These are phyloP conservation scores for Ceratoteleas bidentatus DNA, from an alignment of 1,140 invertebrate genomes.

Conservation along the genomic window DNA sequence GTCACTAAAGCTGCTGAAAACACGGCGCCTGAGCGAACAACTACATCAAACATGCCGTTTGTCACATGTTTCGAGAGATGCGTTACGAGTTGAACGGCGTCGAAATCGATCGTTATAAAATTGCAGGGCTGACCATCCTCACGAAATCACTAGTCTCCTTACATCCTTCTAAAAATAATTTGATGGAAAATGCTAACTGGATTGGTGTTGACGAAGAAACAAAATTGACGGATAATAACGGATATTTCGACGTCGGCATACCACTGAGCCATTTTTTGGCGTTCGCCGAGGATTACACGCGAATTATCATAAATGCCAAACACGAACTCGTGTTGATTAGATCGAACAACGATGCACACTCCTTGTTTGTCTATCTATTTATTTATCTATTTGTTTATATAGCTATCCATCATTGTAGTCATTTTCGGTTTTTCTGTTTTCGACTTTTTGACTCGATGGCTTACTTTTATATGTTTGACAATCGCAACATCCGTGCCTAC, in stretches of 20 bases:
- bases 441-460: no score
- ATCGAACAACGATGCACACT: not conserved
- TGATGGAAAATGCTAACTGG: no score
- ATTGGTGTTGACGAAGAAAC: conserved; percentile 20
- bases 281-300: not conserved
- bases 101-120: conserved; percentile 61
- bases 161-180: conserved; percentile 50
- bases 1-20: no score
- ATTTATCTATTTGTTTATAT: no score
- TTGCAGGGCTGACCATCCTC: conserved; percentile 5
- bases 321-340: not conserved
- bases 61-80: no score
- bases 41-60: no score
- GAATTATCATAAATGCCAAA: conserved; percentile 1
- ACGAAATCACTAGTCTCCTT: not conserved
- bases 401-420: no score
- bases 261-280: conserved; percentile 67
- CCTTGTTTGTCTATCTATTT: no score
- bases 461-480: no score
- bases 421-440: no score
- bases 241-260: conserved; percentile 73
- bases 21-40: no score
- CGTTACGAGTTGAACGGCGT: conserved; percentile 59
- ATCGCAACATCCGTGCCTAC: no score
- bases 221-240: conserved; percentile 14